Percentiles rank a stretch among this genome's conserved stretches.
These are phyloP conservation scores for Sebastes matsubarae DNA, from an alignment of 2,797 vertebrate genomes.

Conservation along the genomic window DNA sequence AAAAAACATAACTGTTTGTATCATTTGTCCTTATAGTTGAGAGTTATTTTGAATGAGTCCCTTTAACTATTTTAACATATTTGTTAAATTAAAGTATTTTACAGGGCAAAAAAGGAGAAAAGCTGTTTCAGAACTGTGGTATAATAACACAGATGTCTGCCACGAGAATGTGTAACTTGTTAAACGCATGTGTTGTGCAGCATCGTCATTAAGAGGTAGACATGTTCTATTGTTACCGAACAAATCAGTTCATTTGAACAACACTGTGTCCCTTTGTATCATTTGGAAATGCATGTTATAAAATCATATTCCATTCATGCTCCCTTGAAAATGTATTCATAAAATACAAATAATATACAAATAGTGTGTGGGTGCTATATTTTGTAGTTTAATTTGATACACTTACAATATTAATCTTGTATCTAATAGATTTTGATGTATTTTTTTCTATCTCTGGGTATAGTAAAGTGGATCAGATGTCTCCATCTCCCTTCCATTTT, in stretches of 20 bases:
- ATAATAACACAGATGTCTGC: too few relatives aligned
- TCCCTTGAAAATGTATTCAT: neutral
- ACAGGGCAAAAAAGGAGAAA: neutral
- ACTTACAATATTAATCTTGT: neutral
- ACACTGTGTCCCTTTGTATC: neutral
- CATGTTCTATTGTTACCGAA: neutral
- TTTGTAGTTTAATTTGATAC: neutral
- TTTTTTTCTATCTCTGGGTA: neutral
- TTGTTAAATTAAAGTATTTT: neutral
- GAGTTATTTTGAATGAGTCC: neutral
- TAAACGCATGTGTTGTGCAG: too few relatives aligned
- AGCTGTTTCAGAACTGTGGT: too few relatives aligned
- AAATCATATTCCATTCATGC: neutral
- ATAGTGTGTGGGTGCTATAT: neutral
- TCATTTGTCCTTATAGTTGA: neutral
- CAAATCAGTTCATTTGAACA: neutral
- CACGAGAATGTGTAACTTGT: neutral
- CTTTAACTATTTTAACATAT: neutral
- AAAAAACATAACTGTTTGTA: neutral
- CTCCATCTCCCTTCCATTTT: neutral
- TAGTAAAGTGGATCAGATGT: neutral
- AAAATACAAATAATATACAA: neutral
- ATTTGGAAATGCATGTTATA: neutral
- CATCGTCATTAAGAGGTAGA: neutral
- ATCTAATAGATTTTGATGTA: neutral